Evolutionary conservation across 2,797 vertebrate species (phyloP).

Genomic region (Anguilla anguilla): DNA sequence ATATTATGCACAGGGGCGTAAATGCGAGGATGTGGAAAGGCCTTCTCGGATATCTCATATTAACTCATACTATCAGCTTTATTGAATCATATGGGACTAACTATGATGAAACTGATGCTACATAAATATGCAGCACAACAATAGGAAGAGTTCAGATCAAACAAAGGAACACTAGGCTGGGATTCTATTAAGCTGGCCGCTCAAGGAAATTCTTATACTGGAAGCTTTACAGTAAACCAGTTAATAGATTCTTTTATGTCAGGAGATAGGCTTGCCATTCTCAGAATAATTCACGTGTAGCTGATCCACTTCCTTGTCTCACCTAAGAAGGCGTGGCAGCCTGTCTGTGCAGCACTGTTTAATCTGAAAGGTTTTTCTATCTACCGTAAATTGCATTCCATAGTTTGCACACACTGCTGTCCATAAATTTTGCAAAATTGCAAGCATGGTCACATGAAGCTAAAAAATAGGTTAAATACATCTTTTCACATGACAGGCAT

Average conservation of each 20-base stretch:
- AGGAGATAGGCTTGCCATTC: conserved; percentile 3
- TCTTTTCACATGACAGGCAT: not conserved
- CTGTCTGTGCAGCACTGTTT: not conserved
- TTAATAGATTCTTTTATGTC: not conserved
- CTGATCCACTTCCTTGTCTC: not conserved
- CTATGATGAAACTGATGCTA: not conserved
- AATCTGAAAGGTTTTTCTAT: not conserved
- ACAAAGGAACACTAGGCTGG: not conserved
- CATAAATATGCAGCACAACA: not conserved
- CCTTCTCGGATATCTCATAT: not conserved
- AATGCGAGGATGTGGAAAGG: not conserved
- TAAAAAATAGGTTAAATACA: not conserved
- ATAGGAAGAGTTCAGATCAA: not conserved
- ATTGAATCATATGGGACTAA: not conserved
- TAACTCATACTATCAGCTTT: not conserved
- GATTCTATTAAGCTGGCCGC: not conserved
- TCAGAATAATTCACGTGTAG: not conserved
- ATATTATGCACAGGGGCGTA: not conserved
- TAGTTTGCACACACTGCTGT: not conserved
- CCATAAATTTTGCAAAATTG: not conserved
- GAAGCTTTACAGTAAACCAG: conserved; percentile 19
- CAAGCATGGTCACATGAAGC: not conserved
- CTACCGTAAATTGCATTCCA: not conserved
- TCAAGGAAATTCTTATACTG: conserved; percentile 20
- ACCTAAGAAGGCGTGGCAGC: not conserved